Evolutionary conservation across 2,797 vertebrate genomes (phyloP).

Genomic region (Pangasius mekongensis): DNA sequence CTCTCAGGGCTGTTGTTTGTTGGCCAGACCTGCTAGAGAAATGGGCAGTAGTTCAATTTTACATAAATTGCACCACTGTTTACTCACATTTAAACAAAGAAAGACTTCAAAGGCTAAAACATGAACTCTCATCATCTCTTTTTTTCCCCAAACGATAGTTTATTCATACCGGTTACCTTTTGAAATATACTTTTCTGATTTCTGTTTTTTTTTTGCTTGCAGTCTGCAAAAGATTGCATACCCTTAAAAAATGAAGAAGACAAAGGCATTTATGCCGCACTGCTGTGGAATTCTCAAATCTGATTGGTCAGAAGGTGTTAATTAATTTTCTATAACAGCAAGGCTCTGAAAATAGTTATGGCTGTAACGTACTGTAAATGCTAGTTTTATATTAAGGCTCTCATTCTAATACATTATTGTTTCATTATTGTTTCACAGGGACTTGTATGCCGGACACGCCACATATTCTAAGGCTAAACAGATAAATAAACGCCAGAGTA

Average conservation of each 20-base stretch:
- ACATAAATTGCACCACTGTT: conserved; percentile 58
- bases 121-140: conserved; percentile 32
- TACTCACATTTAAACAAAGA: conserved; percentile 56
- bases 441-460: background rate
- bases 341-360: background rate
- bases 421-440: background rate
- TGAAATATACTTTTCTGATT: conserved; percentile 3
- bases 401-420: background rate
- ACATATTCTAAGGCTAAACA: background rate
- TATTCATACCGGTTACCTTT: conserved; percentile 19
- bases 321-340: background rate
- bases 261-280: background rate
- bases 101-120: conserved; percentile 47
- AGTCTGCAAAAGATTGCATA: background rate
- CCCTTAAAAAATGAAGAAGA: background rate
- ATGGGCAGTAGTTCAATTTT: conserved; percentile 60
- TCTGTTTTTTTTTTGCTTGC: background rate
- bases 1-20: conserved; percentile 59
- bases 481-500: too few relatives aligned
- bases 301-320: background rate
- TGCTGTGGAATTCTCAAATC: background rate
- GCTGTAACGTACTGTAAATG: background rate
- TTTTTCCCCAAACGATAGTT: conserved; percentile 3
- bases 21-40: conserved; percentile 58
- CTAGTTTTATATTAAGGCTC: background rate